phyloP scores from a whole-genome alignment of 2,113 vertebrate species.

The Agelaius tricolor region DNA sequence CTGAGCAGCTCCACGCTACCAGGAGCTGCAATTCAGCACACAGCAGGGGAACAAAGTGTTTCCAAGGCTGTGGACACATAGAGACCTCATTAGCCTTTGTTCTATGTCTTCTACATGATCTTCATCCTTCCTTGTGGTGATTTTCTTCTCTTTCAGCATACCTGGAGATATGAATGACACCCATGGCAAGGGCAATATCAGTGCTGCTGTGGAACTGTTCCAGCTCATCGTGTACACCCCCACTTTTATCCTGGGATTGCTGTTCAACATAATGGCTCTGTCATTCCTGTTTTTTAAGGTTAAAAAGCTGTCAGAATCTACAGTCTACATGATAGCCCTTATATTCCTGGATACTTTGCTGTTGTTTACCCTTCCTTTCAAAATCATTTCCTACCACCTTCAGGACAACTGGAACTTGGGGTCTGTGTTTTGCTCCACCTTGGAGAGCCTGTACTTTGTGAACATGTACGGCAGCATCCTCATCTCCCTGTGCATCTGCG shows the following conservation, averaged over 20 bases:
- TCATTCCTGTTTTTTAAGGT: slow-evolving; percentile 67
- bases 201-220: slow-evolving; percentile 1
- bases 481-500: slow-evolving; percentile 72
- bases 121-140: background rate
- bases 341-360: slow-evolving; percentile 75
- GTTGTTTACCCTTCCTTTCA: slow-evolving; percentile 77
- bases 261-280: slow-evolving; percentile 71
- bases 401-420: slow-evolving; percentile 46
- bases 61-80: background rate
- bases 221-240: slow-evolving; percentile 70
- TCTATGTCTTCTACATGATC: background rate
- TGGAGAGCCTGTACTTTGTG: slow-evolving; percentile 78
- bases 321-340: slow-evolving; percentile 71
- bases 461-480: slow-evolving; percentile 80
- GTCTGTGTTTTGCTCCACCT: slow-evolving; percentile 60
- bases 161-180: background rate
- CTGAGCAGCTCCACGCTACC: background rate
- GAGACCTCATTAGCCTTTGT: background rate
- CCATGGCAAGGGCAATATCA: background rate
- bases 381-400: slow-evolving; percentile 67
- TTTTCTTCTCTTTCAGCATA: background rate
- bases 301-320: slow-evolving; percentile 68
- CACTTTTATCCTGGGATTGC: slow-evolving; percentile 60
- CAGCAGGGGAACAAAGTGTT: background rate
- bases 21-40: background rate